These are phyloP conservation scores for Lutraria rhynchaena DNA, from an alignment of 1,140 invertebrate species.

Conservation along the genomic window DNA sequence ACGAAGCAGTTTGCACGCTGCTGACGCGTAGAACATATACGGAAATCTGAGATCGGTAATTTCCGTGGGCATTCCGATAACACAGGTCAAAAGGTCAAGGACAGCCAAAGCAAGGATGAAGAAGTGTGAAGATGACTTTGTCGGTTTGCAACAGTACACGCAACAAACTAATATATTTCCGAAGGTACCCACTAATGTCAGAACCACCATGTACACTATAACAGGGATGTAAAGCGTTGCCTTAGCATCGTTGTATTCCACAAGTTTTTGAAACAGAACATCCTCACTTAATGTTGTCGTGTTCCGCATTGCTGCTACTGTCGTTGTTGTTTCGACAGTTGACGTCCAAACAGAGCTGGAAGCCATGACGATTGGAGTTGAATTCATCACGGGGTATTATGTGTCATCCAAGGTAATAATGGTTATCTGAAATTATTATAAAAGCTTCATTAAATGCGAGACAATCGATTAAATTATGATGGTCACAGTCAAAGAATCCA, in stretches of 20 bases:
- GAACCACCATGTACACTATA: conserved; percentile 74
- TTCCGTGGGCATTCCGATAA: conserved; percentile 78
- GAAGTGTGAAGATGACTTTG: conserved; percentile 76
- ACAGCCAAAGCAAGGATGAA: conserved; percentile 77
- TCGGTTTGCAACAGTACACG: conserved; percentile 73
- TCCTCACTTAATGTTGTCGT: conserved; percentile 30
- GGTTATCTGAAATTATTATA: background rate
- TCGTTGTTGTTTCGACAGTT: background rate
- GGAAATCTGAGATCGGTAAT: conserved; percentile 77
- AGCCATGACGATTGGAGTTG: background rate
- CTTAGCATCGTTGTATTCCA: conserved; percentile 69
- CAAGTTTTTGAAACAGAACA: conserved; percentile 9
- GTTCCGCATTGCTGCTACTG: conserved; percentile 9
- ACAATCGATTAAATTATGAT: background rate
- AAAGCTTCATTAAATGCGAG: background rate
- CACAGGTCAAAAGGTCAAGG: conserved; percentile 77
- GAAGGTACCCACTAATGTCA: conserved; percentile 73
- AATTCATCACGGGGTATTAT: background rate
- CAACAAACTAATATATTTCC: conserved; percentile 76
- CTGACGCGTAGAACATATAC: conserved; percentile 76
- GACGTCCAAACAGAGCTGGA: background rate
- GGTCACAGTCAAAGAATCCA: background rate
- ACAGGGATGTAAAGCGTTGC: conserved; percentile 76
- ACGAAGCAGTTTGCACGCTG: conserved; percentile 76
- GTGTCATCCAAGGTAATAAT: background rate